These are phyloP conservation scores for Ceratina calcarata DNA, from an alignment of 1,140 invertebrate genomes.

Conservation along the genomic window DNA sequence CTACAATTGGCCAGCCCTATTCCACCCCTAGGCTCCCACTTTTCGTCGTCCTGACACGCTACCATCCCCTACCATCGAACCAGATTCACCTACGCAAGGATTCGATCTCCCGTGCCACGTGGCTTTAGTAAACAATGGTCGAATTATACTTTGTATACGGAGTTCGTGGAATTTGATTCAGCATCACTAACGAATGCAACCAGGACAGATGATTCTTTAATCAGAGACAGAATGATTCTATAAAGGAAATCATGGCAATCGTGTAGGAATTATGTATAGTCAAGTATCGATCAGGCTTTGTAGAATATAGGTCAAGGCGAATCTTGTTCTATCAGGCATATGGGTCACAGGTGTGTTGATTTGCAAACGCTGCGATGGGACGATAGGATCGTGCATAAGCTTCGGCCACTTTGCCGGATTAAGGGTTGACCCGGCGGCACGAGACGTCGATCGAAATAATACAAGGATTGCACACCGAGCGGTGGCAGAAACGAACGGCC, in stretches of 20 bases:
- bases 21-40: constrained; percentile 18
- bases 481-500: constrained; percentile 28
- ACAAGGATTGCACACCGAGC: constrained; percentile 22
- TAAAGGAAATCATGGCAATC: too few species aligned
- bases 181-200: too few species aligned
- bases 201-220: too few species aligned
- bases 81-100: constrained; percentile 35
- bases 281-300: background rate
- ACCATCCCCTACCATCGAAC: constrained; percentile 14
- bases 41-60: constrained; percentile 10
- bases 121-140: constrained; percentile 70
- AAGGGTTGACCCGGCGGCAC: constrained; percentile 47
- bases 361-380: constrained; percentile 27
- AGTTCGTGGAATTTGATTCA: too few species aligned
- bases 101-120: constrained; percentile 64
- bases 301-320: constrained; percentile 12
- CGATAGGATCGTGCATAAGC: constrained; percentile 44
- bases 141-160: background rate
- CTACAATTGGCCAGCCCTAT: constrained; percentile 36
- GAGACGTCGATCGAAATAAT: constrained; percentile 48
- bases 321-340: background rate
- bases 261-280: background rate
- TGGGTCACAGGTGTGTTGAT: constrained; percentile 16
- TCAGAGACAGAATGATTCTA: too few species aligned
- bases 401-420: constrained; percentile 57